Evolutionary conservation across 1,140 invertebrate species (phyloP).

Genomic region (Zaprionus kolodkinae): DNA sequence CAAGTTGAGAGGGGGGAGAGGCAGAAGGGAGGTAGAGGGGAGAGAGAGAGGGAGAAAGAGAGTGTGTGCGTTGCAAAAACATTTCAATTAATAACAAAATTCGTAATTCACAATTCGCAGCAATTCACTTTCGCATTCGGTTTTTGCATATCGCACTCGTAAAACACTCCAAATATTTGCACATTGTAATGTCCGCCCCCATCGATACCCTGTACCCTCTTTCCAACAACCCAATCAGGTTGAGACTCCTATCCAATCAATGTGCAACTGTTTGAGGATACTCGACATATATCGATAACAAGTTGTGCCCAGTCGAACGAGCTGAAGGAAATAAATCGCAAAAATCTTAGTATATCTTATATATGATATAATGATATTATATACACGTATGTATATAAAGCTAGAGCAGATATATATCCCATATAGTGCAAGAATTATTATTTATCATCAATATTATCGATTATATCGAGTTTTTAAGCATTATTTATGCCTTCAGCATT

Average conservation of each 20-base stretch:
- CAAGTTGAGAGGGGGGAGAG: constrained; percentile 28
- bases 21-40: not conserved
- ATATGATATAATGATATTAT: too few species aligned
- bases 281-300: not conserved
- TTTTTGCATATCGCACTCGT: constrained; percentile 7
- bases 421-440: too few species aligned
- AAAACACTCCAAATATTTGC: constrained; percentile 26
- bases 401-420: too few species aligned
- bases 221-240: not conserved
- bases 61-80: not conserved
- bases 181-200: not conserved
- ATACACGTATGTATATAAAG: too few species aligned
- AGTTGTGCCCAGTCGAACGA: too few species aligned
- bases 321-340: too few species aligned
- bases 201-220: too few species aligned
- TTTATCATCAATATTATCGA: too few species aligned
- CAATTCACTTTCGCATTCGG: not conserved
- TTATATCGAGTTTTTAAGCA: too few species aligned
- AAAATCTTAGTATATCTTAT: too few species aligned
- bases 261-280: not conserved
- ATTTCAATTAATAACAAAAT: constrained; percentile 40
- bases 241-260: not conserved
- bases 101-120: constrained; percentile 19
- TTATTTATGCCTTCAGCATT: too few species aligned
- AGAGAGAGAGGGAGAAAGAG: constrained; percentile 3